These are phyloP conservation scores for Meteorus colon DNA, from an alignment of 2,888 invertebrate species.

Conservation along the genomic window DNA sequence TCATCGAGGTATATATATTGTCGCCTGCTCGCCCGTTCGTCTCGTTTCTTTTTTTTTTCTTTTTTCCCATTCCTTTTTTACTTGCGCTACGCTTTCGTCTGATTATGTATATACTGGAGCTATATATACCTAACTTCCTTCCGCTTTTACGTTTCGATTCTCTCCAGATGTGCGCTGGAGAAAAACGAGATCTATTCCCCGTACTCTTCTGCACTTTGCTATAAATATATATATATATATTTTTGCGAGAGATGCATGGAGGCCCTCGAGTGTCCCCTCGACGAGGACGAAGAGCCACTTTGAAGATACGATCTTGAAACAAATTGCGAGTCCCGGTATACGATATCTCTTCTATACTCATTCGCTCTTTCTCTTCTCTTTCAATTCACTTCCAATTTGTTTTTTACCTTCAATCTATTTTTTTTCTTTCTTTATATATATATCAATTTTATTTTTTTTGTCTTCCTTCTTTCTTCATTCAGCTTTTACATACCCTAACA, in stretches of 20 bases:
- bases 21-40: slow-evolving; percentile 34
- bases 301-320: slow-evolving; percentile 72
- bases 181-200: slow-evolving; percentile 7
- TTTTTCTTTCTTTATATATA: slow-evolving; percentile 1
- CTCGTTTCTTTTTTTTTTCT: slow-evolving; percentile 43
- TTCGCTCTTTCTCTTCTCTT: slow-evolving; percentile 46
- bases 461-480: slow-evolving; percentile 1
- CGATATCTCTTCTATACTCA: slow-evolving; percentile 44
- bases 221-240: slow-evolving; percentile 15
- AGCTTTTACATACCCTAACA: background rate
- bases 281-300: slow-evolving; percentile 67
- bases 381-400: slow-evolving; percentile 41
- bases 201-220: background rate
- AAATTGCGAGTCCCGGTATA: slow-evolving; percentile 66
- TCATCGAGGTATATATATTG: slow-evolving; percentile 35
- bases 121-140: slow-evolving; percentile 34
- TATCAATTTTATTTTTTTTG: slow-evolving; percentile 9
- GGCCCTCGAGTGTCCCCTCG: slow-evolving; percentile 47
- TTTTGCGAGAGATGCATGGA: slow-evolving; percentile 20
- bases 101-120: slow-evolving; percentile 45
- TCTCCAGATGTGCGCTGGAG: slow-evolving; percentile 18
- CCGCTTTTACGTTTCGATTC: slow-evolving; percentile 39
- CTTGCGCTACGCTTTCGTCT: slow-evolving; percentile 43
- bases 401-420: slow-evolving; percentile 31
- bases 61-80: slow-evolving; percentile 4